Evolutionary conservation across 2,888 invertebrate genomes (phyloP).

Genomic region (Melipona beecheii): DNA sequence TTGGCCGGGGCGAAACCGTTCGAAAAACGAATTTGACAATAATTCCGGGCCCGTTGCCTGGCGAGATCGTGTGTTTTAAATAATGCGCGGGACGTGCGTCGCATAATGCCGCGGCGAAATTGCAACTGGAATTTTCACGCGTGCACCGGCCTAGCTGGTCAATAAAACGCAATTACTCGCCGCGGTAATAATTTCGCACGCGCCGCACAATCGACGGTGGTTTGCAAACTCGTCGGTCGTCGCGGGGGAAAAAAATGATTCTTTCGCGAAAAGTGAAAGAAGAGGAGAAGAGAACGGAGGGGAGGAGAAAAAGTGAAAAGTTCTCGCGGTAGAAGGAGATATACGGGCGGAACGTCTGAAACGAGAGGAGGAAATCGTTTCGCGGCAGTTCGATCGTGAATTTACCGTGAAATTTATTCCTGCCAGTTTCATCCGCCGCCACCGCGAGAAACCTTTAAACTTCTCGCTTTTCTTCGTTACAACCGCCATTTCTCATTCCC

Average conservation of each 20-base stretch:
- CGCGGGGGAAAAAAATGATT: not conserved
- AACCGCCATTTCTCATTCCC: constrained; percentile 61
- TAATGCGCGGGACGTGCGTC: constrained; percentile 69
- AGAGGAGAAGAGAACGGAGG: not conserved
- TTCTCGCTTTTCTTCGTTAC: constrained; percentile 57
- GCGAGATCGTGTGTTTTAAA: constrained; percentile 70
- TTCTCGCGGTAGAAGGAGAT: not conserved
- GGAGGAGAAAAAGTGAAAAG: not conserved
- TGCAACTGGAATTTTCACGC: constrained; percentile 74
- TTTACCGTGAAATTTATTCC: constrained; percentile 61
- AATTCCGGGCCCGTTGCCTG: constrained; percentile 59
- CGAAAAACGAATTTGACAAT: constrained; percentile 71
- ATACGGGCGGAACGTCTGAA: constrained; percentile 12
- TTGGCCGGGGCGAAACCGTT: constrained; percentile 58
- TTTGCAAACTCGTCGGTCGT: not conserved
- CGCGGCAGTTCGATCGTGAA: constrained; percentile 60
- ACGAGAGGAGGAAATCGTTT: constrained; percentile 42
- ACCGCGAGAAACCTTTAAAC: constrained; percentile 57
- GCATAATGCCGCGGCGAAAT: constrained; percentile 67
- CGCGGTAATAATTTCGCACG: constrained; percentile 58
- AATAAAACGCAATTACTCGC: constrained; percentile 73
- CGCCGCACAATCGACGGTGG: constrained; percentile 16
- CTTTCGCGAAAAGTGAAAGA: not conserved
- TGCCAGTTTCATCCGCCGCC: constrained; percentile 45
- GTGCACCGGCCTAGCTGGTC: constrained; percentile 57